These are phyloP conservation scores for Triplophysa rosa DNA, from an alignment of 2,113 vertebrate species.

Conservation along the genomic window DNA sequence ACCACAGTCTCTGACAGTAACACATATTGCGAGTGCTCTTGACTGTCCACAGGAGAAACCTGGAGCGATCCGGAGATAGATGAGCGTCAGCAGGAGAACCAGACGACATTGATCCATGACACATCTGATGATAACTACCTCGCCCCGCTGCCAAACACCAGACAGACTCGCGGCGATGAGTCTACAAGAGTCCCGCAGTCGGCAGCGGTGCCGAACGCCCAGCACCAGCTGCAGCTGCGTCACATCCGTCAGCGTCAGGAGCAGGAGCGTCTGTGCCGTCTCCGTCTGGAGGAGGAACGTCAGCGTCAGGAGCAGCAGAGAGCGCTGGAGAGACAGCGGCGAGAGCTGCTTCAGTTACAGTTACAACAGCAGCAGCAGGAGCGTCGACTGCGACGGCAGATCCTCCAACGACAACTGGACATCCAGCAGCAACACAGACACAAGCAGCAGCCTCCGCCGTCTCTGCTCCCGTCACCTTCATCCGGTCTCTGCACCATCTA, in stretches of 20 bases:
- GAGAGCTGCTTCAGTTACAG: constrained; percentile 68
- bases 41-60: constrained; percentile 72
- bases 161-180: constrained; percentile 40
- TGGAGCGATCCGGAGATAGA: not conserved
- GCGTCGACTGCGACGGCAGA: constrained; percentile 48
- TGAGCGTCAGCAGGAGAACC: constrained; percentile 53
- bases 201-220: constrained; percentile 17
- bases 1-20: constrained; percentile 63
- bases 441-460: constrained; percentile 55
- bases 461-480: constrained; percentile 64
- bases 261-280: constrained; percentile 64
- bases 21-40: constrained; percentile 70
- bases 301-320: constrained; percentile 66
- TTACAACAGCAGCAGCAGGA: constrained; percentile 69
- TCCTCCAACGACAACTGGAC: constrained; percentile 44
- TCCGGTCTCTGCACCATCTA: constrained; percentile 78
- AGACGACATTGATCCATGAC: constrained; percentile 65
- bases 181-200: constrained; percentile 5
- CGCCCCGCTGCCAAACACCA: constrained; percentile 56
- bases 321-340: constrained; percentile 67
- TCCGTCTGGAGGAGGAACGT: constrained; percentile 67
- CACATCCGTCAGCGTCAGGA: constrained; percentile 57
- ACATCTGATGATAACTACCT: constrained; percentile 70
- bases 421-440: constrained; percentile 60
- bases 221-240: constrained; percentile 60